Conservation (phyloP, 2,888 invertebrate genomes). For the Miltochrista miniata region DNA sequence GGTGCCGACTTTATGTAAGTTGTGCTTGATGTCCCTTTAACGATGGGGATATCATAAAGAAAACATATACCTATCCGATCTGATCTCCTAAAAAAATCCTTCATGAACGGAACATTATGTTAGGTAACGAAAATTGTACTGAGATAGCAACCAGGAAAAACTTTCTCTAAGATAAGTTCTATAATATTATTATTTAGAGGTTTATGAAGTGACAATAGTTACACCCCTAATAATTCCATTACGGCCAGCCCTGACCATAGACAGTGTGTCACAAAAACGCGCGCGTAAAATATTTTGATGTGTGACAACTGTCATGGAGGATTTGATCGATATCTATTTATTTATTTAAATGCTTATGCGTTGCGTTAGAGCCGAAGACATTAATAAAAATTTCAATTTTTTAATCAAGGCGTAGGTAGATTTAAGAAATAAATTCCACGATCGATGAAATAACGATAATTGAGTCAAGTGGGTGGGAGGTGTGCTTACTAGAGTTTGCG, state of each 20-base stretch:
- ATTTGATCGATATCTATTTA: slow-evolving; percentile 72
- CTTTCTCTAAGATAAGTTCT: background rate
- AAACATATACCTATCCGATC: no score
- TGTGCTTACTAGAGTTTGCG: no score
- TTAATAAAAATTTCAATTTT: slow-evolving; percentile 12
- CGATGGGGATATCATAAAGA: no score
- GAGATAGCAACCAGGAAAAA: no score
- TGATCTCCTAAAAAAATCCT: no score
- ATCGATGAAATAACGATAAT: background rate
- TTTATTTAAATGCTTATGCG: slow-evolving; percentile 57
- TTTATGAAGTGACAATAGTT: background rate
- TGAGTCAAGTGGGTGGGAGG: no score
- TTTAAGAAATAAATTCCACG: background rate
- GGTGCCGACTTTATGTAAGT: no score
- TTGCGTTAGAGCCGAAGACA: slow-evolving; percentile 24
- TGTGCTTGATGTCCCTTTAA: no score
- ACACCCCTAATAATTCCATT: slow-evolving; percentile 23
- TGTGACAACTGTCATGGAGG: slow-evolving; percentile 77
- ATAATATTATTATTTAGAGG: background rate
- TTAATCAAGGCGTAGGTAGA: slow-evolving; percentile 7
- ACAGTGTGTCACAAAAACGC: slow-evolving; percentile 60
- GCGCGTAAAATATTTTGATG: slow-evolving; percentile 80
- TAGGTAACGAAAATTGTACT: no score
- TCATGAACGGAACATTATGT: no score
- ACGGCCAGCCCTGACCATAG: slow-evolving; percentile 59